Percentiles rank a stretch among this genome's conserved stretches.
phyloP scores from a whole-genome alignment of 2,797 vertebrate genomes.

The Pseudochromis fuscus region DNA sequence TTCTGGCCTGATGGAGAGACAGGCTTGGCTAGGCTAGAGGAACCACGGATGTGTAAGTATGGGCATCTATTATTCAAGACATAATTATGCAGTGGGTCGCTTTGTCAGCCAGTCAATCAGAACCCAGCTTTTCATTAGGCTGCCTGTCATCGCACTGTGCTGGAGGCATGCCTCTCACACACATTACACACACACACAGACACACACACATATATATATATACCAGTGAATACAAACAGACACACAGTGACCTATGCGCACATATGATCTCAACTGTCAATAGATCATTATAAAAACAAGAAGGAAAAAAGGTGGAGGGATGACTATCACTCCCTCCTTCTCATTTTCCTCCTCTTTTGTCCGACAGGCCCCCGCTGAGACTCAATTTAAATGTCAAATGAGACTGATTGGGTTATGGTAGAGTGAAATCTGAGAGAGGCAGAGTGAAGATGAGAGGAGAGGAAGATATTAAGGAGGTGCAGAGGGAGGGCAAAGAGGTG shows the following conservation, averaged over 20 bases:
- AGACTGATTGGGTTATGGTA: conserved; percentile 78
- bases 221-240: conserved; percentile 11
- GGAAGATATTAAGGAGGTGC: conserved; percentile 25
- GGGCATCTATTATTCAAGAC: conserved; percentile 86
- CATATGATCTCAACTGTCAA: conserved; percentile 7
- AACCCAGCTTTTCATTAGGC: conserved; percentile 84
- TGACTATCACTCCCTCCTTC: conserved; percentile 28
- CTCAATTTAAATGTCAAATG: conserved; percentile 83
- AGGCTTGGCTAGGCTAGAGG: conserved; percentile 51
- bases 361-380: conserved; percentile 62
- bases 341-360: conserved; percentile 46
- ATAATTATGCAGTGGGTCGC: conserved; percentile 83
- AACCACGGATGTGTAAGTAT: conserved; percentile 73
- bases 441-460: background rate
- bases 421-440: conserved; percentile 65
- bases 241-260: conserved; percentile 7
- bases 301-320: conserved; percentile 6
- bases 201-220: conserved; percentile 22
- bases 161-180: conserved; percentile 63
- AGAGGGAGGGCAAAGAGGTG: conserved; percentile 21
- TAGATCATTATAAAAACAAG: conserved; percentile 53
- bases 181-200: conserved; percentile 12
- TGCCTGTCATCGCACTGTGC: conserved; percentile 76
- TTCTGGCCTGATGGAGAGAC: conserved; percentile 49
- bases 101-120: conserved; percentile 85